A percentile compares a stretch with the other conserved stretches of the same genome.
Evolutionary conservation across 2,113 vertebrate species (phyloP).

Genomic region (Neogobius melanostomus): DNA sequence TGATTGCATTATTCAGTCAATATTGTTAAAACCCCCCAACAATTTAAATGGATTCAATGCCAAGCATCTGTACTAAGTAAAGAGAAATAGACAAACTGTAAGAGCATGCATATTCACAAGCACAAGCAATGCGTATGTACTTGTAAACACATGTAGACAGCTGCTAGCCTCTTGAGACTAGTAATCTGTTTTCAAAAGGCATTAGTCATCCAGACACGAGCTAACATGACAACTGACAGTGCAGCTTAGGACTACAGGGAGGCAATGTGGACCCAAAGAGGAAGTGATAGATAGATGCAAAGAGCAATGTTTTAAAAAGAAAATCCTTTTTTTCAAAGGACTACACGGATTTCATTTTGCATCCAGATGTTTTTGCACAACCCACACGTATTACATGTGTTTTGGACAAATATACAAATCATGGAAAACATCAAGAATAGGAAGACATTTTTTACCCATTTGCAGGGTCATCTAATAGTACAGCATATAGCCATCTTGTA

Average conservation of each 20-base stretch:
- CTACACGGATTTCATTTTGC: background rate
- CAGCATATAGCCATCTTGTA: background rate
- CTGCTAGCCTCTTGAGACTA: constrained; percentile 4
- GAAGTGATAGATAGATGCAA: constrained; percentile 1
- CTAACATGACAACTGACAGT: constrained; percentile 24
- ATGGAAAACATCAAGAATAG: too few relatives aligned
- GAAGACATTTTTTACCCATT: too few relatives aligned
- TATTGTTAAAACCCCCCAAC: background rate
- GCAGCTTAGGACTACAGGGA: constrained; percentile 9
- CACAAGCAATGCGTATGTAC: background rate
- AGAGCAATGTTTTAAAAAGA: background rate
- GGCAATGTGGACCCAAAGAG: background rate
- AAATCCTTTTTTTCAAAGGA: background rate
- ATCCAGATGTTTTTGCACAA: background rate
- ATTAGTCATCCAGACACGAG: constrained; percentile 29
- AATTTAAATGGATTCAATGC: constrained; percentile 7
- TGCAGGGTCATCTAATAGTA: too few relatives aligned
- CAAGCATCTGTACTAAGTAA: constrained; percentile 11
- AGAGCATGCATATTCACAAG: constrained; percentile 1
- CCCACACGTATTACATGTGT: background rate
- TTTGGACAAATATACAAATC: too few relatives aligned
- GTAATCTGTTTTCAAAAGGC: constrained; percentile 19
- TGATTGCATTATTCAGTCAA: background rate
- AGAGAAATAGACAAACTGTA: constrained; percentile 20
- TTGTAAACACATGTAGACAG: background rate